These are phyloP conservation scores for Synanthedon tipuliformis DNA, from an alignment of 2,888 invertebrate genomes.

Conservation along the genomic window DNA sequence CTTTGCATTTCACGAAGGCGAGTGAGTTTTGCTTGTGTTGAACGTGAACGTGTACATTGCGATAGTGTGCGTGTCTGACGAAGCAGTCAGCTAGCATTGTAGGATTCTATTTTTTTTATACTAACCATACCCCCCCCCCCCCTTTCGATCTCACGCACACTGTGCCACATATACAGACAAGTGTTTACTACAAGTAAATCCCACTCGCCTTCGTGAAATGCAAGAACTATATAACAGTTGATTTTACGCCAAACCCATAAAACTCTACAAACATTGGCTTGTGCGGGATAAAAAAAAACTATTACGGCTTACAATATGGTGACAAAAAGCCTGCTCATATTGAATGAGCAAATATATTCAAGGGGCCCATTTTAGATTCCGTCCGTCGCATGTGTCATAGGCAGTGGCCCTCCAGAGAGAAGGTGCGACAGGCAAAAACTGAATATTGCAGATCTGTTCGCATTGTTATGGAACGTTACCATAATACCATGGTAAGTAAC, in stretches of 20 bases:
- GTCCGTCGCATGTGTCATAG: constrained; percentile 60
- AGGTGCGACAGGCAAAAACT: constrained; percentile 49
- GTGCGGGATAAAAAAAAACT: constrained; percentile 9
- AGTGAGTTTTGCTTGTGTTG: no score
- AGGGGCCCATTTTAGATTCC: constrained; percentile 48
- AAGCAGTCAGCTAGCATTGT: no score
- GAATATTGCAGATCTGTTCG: constrained; percentile 66
- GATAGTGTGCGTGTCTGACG: no score
- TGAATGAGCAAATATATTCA: constrained; percentile 60
- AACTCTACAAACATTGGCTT: not conserved
- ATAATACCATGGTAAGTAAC: constrained; percentile 10
- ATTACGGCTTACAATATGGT: constrained; percentile 33
- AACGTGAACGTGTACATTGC: no score
- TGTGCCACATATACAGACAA: no score
- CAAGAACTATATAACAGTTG: no score
- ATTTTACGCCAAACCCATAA: not conserved
- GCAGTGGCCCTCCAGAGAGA: constrained; percentile 51
- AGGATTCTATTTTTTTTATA: no score
- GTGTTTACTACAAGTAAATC: no score
- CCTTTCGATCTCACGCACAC: no score
- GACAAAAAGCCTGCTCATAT: constrained; percentile 58
- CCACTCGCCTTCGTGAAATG: no score
- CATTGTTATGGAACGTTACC: constrained; percentile 45
- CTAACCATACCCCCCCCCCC: no score
- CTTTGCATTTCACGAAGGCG: no score